Conservation (phyloP, 1,140 invertebrate species). For the Tetragonula clypearis region DNA sequence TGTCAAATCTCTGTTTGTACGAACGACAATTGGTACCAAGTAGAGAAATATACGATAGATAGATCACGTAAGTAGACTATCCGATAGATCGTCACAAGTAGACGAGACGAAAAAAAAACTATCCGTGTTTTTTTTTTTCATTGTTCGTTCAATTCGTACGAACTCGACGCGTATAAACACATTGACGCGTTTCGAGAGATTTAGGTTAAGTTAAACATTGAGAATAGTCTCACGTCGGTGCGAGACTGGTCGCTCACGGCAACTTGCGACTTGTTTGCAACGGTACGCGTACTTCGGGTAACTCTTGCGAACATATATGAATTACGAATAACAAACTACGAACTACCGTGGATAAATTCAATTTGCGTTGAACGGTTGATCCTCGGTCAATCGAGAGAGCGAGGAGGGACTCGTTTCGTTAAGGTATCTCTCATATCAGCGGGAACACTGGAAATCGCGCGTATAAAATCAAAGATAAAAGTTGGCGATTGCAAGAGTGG, state of each 20-base stretch:
- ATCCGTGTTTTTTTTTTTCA: too few relatives aligned
- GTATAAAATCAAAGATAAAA: background rate
- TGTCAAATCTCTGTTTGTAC: too few relatives aligned
- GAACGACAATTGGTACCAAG: too few relatives aligned
- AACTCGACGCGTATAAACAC: constrained; percentile 4
- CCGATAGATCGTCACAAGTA: too few relatives aligned
- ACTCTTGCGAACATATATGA: background rate
- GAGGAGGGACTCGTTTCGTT: background rate
- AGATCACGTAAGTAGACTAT: too few relatives aligned
- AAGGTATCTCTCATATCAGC: background rate
- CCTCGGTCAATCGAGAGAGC: rapidly evolving
- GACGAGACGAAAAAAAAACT: too few relatives aligned
- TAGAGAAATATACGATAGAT: too few relatives aligned
- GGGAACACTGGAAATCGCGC: background rate
- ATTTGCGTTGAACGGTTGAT: background rate
- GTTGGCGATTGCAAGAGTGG: background rate
- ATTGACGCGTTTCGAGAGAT: constrained; percentile 17
- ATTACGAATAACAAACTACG: background rate
- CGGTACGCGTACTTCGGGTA: too few relatives aligned
- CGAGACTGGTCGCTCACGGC: constrained; percentile 16
- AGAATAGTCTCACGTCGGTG: constrained; percentile 20
- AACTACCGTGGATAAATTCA: background rate
- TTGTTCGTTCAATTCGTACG: too few relatives aligned
- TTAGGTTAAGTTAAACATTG: constrained; percentile 43
- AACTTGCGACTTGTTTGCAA: constrained; percentile 15